These are phyloP conservation scores for Oxyruncus cristatus DNA, from an alignment of 2,113 vertebrate species.

Conservation along the genomic window DNA sequence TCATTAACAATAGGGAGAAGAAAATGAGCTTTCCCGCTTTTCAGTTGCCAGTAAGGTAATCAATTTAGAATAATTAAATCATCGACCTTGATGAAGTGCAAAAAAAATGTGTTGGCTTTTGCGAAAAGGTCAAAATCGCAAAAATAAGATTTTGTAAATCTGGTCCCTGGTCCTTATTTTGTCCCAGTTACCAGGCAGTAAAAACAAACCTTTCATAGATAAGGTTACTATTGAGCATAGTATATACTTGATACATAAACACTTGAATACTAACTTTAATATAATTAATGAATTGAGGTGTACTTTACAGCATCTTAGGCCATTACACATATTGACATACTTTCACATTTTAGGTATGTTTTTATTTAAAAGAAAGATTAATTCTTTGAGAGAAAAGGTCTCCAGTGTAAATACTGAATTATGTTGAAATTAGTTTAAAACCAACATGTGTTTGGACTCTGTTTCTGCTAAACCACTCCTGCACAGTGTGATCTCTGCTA, in stretches of 20 bases:
- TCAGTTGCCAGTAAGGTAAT: background rate
- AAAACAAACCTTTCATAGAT: background rate
- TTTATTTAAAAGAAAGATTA: background rate
- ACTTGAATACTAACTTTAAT: background rate
- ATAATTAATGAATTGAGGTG: background rate
- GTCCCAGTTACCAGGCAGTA: background rate
- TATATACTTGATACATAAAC: background rate
- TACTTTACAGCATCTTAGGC: background rate
- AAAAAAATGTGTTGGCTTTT: background rate
- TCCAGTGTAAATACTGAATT: background rate
- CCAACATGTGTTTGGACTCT: background rate
- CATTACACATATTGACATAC: background rate
- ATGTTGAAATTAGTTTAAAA: background rate
- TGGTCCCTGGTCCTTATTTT: background rate
- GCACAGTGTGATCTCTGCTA: background rate
- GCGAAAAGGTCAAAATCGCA: background rate
- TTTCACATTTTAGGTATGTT: background rate
- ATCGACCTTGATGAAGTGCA: background rate
- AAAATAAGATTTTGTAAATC: background rate
- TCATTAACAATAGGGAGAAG: background rate
- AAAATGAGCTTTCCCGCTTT: slow-evolving; percentile 21
- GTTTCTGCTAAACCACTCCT: background rate
- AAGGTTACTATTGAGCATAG: background rate
- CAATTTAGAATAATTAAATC: background rate
- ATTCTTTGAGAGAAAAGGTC: background rate